Evolutionary conservation across 2,888 invertebrate genomes (phyloP).

Genomic region (Lithophane ornitopus): DNA sequence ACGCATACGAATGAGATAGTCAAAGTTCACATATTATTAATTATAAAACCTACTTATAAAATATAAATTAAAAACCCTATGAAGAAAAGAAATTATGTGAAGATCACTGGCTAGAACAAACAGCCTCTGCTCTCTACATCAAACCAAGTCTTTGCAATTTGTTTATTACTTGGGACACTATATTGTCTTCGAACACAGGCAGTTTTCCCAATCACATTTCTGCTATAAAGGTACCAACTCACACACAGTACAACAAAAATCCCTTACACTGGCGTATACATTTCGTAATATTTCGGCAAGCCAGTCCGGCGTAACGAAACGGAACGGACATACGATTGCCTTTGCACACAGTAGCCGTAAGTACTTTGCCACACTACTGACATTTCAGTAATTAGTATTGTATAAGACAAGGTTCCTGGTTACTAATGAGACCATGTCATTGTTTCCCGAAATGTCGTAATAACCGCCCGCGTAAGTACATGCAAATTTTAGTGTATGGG

Average conservation of each 20-base stretch:
- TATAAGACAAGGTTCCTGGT: slow-evolving; percentile 48
- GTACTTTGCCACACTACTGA: slow-evolving; percentile 52
- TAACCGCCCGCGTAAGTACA: slow-evolving; percentile 7
- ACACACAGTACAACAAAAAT: slow-evolving; percentile 25
- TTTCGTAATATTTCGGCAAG: slow-evolving; percentile 62
- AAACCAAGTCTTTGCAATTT: background rate
- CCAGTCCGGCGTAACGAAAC: slow-evolving; percentile 65
- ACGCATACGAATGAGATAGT: no score
- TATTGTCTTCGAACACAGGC: background rate
- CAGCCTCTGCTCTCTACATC: background rate
- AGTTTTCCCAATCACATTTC: background rate
- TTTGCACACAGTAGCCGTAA: slow-evolving; percentile 47
- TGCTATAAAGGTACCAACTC: background rate
- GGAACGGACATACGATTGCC: slow-evolving; percentile 62
- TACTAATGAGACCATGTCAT: slow-evolving; percentile 44
- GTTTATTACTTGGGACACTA: background rate
- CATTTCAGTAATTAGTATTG: slow-evolving; percentile 53
- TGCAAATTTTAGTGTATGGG: slow-evolving; percentile 48
- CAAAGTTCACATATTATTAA: background rate
- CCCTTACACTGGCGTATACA: slow-evolving; percentile 35
- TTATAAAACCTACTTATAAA: background rate
- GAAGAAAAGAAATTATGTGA: background rate
- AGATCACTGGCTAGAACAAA: background rate
- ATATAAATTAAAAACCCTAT: background rate
- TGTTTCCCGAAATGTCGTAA: slow-evolving; percentile 54